Base-by-base conservation (phyloP, 2,888 invertebrate genomes). In the Drosophila bunnanda region DNA sequence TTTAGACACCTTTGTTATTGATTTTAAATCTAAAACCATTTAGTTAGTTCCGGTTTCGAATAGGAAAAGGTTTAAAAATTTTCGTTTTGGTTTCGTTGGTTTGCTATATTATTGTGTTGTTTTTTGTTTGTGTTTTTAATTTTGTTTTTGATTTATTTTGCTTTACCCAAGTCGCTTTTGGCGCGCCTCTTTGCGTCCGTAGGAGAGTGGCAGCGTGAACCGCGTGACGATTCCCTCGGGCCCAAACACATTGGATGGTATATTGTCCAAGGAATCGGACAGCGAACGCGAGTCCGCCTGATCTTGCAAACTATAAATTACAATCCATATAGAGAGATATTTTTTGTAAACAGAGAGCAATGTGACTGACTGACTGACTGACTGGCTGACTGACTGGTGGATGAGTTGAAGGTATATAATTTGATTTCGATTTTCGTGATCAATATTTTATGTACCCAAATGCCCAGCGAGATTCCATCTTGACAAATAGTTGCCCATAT, bases 91-190 rank as follows among this genome's bases (percentile, higher is more conserved):
- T 39, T 39, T 38, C 13, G 20, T 38, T 20, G 12, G 22, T 62
- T 56, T 36, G 28, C n/a, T 13, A n/a, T 25, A 28, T 41, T 30
- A 30, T 61, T 28, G 36, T 46, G 43, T 46, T 50, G 25, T 50
- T 22, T 13, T 55, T n/a, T 38, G 39, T 50, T 38, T 15, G 7
- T 59, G 7, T 59, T 70, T 53, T 61, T 52, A 12, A 65, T 66
- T 60, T 72, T 41, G 17, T 71, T 69, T 56, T 55, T 34, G 41
- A 54, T 61, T 55, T 34, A 44, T 57, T 61, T 62, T 72, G 74
- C 84, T 92, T 93, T 95, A 96, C 96, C 96, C 96, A 94, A 95
- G 96, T 93, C 96, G 94, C 93, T 96, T 96, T 93, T 96, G 96
- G 92, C 96, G 95, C 89, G 94, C 94, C 93, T 95, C 94, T 93